A percentile compares a stretch with the other conserved stretches of the same genome.
Evolutionary conservation across 2,113 vertebrate genomes (phyloP).

Genomic region (Albula glossodonta): DNA sequence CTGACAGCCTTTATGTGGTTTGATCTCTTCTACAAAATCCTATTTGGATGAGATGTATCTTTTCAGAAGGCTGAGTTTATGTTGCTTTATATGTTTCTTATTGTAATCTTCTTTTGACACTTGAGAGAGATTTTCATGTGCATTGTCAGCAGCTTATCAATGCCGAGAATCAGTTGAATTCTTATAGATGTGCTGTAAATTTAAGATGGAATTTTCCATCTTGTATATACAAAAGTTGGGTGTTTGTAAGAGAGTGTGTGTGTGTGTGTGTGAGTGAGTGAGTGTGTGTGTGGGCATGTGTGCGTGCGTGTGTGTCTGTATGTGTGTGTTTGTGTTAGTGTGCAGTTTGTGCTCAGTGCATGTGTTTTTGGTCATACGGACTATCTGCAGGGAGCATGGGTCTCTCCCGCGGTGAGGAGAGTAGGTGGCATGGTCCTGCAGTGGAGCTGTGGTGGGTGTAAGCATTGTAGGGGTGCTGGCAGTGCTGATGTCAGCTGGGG

Average conservation of each 20-base stretch:
- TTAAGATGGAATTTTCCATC: neutral
- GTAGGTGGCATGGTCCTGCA: constrained; percentile 28
- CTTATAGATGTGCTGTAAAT: too few relatives aligned
- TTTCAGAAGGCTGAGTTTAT: too few relatives aligned
- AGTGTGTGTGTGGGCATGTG: neutral
- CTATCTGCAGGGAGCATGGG: constrained; percentile 9
- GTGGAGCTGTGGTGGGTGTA: constrained; percentile 40
- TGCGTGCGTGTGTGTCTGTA: neutral
- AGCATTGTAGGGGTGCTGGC: constrained; percentile 45
- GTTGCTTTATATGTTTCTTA: neutral
- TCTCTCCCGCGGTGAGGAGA: neutral
- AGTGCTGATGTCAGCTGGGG: constrained; percentile 78
- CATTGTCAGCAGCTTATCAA: too few relatives aligned
- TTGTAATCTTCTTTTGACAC: neutral
- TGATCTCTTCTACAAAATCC: neutral
- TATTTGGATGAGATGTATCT: neutral
- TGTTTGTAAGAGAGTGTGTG: neutral
- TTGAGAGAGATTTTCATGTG: too few relatives aligned
- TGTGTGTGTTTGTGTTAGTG: neutral
- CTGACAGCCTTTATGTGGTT: neutral
- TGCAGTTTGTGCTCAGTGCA: neutral
- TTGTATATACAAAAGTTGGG: neutral
- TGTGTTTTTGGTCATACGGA: neutral
- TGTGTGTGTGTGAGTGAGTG: neutral
- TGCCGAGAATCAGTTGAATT: too few relatives aligned